A percentile compares a stretch with the other conserved stretches of the same genome.
These are phyloP conservation scores for Plebejus argus DNA, from an alignment of 2,888 invertebrate species.

Conservation along the genomic window DNA sequence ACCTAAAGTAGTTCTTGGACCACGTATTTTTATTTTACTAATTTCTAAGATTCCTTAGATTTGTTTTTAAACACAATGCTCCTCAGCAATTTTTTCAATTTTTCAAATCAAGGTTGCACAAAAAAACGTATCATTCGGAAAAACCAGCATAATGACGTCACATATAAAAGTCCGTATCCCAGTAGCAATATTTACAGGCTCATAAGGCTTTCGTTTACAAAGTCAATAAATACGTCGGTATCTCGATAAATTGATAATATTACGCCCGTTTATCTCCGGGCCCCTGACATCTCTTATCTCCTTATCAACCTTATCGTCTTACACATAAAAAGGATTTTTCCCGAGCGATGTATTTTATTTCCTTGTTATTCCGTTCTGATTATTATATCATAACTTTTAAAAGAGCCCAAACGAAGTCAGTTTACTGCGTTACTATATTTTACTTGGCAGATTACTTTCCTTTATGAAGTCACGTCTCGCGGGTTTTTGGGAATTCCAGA, in stretches of 20 bases:
- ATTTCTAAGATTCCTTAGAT: too few relatives aligned
- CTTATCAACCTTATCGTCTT: slow-evolving; percentile 6
- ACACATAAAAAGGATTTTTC: slow-evolving; percentile 10
- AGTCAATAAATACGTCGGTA: slow-evolving; percentile 32
- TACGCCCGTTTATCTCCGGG: slow-evolving; percentile 32
- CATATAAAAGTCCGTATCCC: not conserved
- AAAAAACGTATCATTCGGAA: not conserved
- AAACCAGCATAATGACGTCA: not conserved
- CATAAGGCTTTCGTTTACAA: slow-evolving; percentile 30
- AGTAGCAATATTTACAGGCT: slow-evolving; percentile 11
- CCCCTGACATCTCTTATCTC: slow-evolving; percentile 26
- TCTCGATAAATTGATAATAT: slow-evolving; percentile 35
- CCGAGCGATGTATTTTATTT: not conserved
- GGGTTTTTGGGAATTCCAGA: not conserved
- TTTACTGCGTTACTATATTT: not conserved
- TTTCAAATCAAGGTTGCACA: not conserved
- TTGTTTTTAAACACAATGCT: too few relatives aligned
- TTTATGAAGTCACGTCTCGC: slow-evolving; percentile 6
- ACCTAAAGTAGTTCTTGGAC: too few relatives aligned
- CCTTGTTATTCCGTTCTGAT: slow-evolving; percentile 15
- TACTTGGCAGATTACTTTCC: slow-evolving; percentile 1
- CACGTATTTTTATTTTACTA: too few relatives aligned
- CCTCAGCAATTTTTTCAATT: too few relatives aligned
- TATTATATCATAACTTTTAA: slow-evolving; percentile 24
- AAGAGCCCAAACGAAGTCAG: not conserved